Evolutionary conservation across 2,888 invertebrate species (phyloP).

Genomic region (Pogonocherus hispidulus): DNA sequence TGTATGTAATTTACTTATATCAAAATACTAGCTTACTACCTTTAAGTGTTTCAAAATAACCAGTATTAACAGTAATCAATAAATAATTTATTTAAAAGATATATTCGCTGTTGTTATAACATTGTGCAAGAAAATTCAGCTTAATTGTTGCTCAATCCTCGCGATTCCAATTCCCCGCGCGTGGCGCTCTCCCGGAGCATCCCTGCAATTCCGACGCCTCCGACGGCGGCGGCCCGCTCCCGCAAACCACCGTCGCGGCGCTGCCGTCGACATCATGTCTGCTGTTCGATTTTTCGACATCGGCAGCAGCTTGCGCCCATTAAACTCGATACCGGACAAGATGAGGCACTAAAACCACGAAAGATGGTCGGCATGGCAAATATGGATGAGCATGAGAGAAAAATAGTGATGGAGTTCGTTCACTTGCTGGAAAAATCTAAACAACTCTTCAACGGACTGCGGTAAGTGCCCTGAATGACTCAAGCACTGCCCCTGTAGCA

Average conservation of each 20-base stretch:
- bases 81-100: no score
- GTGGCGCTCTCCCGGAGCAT: not conserved
- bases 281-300: conserved; percentile 67
- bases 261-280: conserved; percentile 61
- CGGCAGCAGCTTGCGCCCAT: conserved; percentile 50
- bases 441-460: conserved; percentile 95
- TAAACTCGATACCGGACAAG: conserved; percentile 36
- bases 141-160: no score
- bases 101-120: no score
- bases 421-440: conserved; percentile 97
- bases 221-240: conserved; percentile 16
- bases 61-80: no score
- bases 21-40: no score
- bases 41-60: no score
- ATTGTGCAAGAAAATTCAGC: no score
- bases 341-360: conserved; percentile 50
- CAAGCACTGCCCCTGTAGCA: conserved; percentile 5
- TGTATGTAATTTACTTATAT: no score
- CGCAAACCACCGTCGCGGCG: conserved; percentile 57
- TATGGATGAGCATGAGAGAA: conserved; percentile 89
- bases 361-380: conserved; percentile 83
- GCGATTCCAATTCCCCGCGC: not conserved
- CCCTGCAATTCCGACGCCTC: conserved; percentile 14
- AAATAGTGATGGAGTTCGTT: conserved; percentile 95
- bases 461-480: conserved; percentile 72